A percentile compares a stretch with the other conserved stretches of the same genome.
These are phyloP conservation scores for Poecile atricapillus DNA, from an alignment of 2,113 vertebrate genomes.

Conservation along the genomic window DNA sequence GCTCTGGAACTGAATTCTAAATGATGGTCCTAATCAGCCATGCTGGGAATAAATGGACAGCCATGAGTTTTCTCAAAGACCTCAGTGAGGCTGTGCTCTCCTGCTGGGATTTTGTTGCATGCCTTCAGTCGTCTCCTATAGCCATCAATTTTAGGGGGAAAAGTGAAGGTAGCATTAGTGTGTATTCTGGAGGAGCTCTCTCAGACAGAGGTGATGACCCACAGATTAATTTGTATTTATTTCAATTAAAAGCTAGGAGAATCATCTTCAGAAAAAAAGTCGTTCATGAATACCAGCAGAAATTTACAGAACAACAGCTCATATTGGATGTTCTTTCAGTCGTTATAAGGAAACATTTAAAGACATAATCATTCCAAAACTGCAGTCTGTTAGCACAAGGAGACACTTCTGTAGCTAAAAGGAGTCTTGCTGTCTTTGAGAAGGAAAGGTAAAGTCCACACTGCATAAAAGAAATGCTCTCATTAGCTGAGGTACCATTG, in stretches of 20 bases:
- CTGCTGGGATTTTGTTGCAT: constrained; percentile 7
- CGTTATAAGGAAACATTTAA: background rate
- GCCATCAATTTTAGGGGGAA: background rate
- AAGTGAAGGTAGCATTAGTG: background rate
- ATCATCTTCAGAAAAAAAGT: background rate
- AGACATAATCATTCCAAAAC: background rate
- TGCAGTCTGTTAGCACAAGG: background rate
- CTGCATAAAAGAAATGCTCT: background rate
- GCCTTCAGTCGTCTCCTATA: background rate
- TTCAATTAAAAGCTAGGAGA: background rate
- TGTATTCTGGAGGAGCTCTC: background rate
- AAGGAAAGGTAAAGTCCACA: background rate
- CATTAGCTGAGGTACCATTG: background rate
- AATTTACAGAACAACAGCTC: background rate
- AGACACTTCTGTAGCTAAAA: background rate
- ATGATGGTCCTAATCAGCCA: background rate
- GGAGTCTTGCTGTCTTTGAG: background rate
- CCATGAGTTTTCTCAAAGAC: background rate
- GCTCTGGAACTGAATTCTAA: background rate
- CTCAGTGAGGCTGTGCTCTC: background rate
- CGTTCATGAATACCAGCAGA: fast-evolving
- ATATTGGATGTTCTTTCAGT: background rate
- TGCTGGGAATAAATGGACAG: background rate
- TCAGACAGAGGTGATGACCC: background rate
- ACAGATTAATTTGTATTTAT: background rate